A percentile compares a stretch with the other conserved stretches of the same genome.
phyloP scores from a whole-genome alignment of 2,797 vertebrate species.

The Ctenosaura bakeri region DNA sequence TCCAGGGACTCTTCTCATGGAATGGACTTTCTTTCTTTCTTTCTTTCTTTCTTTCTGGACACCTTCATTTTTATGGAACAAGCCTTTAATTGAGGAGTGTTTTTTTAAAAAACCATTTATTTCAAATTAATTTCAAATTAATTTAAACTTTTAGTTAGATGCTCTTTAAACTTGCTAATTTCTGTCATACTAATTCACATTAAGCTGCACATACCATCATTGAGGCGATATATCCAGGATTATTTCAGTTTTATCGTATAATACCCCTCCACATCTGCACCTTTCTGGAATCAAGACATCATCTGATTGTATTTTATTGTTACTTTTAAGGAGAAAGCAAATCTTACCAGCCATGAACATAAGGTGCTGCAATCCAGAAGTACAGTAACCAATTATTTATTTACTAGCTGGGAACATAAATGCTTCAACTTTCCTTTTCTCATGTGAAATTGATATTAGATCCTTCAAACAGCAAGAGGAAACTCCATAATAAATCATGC shows the following conservation, averaged over 20 bases:
- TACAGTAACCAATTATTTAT: slow-evolving; percentile 62
- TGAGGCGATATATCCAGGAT: slow-evolving; percentile 52
- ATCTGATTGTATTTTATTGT: slow-evolving; percentile 67
- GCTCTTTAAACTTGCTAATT: slow-evolving; percentile 65
- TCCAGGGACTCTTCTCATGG: neutral
- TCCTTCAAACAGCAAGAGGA: slow-evolving; percentile 68
- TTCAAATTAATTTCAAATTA: neutral
- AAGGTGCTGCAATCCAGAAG: slow-evolving; percentile 49
- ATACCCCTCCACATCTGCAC: neutral
- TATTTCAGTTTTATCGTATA: slow-evolving; percentile 53
- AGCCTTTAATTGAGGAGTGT: neutral
- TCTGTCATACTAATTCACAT: slow-evolving; percentile 64
- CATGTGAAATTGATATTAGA: slow-evolving; percentile 76
- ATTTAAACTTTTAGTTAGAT: slow-evolving; percentile 58
- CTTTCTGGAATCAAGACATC: slow-evolving; percentile 55
- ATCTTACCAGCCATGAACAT: slow-evolving; percentile 46
- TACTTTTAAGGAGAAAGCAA: neutral
- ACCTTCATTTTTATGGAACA: neutral
- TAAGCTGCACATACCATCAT: slow-evolving; percentile 65
- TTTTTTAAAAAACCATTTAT: neutral
- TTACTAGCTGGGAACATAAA: slow-evolving; percentile 71
- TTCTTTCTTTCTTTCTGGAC: neutral
- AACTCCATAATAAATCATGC: slow-evolving; percentile 74
- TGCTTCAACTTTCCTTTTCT: slow-evolving; percentile 71
- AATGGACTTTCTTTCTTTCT: neutral